Conservation (phyloP, 2,888 invertebrate species). For the Abrostola tripartita region DNA sequence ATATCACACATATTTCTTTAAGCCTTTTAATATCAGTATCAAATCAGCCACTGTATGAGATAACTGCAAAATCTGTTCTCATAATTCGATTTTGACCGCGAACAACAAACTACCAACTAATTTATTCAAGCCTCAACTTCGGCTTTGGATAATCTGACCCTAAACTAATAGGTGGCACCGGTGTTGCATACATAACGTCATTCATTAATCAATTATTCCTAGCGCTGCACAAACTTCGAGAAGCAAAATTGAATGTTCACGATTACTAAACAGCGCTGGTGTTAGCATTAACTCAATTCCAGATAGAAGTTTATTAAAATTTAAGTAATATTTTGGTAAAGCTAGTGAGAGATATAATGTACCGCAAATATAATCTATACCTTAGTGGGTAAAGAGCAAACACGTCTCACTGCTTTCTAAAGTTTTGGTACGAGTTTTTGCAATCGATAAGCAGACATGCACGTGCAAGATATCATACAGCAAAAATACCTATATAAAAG, state of each 20-base stretch:
- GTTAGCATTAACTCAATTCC: constrained; percentile 15
- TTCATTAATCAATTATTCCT: constrained; percentile 57
- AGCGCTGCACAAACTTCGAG: constrained; percentile 50
- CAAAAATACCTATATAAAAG: too few relatives aligned
- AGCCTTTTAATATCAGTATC: not conserved
- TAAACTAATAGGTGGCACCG: constrained; percentile 59
- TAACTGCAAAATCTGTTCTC: constrained; percentile 14
- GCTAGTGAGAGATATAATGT: not conserved
- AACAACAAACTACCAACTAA: constrained; percentile 63
- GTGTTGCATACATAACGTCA: constrained; percentile 58
- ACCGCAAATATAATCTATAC: too few relatives aligned
- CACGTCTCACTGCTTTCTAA: too few relatives aligned
- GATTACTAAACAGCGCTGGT: constrained; percentile 30
- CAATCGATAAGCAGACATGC: too few relatives aligned
- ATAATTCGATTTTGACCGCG: constrained; percentile 60
- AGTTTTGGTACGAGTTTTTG: too few relatives aligned
- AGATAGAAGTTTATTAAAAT: constrained; percentile 29
- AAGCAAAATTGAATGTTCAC: constrained; percentile 49
- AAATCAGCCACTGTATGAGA: constrained; percentile 12
- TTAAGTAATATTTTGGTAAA: constrained; percentile 18
- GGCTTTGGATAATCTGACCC: constrained; percentile 60
- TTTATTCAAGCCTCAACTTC: constrained; percentile 64
- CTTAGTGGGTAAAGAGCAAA: too few relatives aligned
- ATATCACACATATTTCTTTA: not conserved
- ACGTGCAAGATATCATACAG: too few relatives aligned